These are phyloP conservation scores for Hyphantria cunea DNA, from an alignment of 1,140 invertebrate genomes.

Conservation along the genomic window DNA sequence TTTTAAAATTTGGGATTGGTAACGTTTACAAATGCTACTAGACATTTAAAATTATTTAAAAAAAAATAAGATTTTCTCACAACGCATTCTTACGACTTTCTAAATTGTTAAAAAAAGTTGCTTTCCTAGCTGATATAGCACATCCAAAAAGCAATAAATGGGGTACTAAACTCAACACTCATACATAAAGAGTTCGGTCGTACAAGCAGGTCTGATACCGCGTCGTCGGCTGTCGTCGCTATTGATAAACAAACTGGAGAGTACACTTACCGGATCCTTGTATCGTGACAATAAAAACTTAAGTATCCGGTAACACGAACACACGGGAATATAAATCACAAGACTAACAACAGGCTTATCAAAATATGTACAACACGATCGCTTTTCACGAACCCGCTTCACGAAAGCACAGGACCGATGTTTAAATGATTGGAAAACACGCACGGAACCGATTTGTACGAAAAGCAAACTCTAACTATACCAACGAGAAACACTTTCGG, in stretches of 20 bases:
- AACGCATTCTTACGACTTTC: conserved; percentile 17
- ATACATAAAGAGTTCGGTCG: conserved; percentile 65
- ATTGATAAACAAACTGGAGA: conserved; percentile 75
- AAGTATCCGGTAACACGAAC: conserved; percentile 74
- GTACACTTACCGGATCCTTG: conserved; percentile 58
- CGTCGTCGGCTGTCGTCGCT: conserved; percentile 69
- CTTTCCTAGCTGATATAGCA: conserved; percentile 29
- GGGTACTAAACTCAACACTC: conserved; percentile 72
- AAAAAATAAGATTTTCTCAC: conserved; percentile 30
- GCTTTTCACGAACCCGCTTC: conserved; percentile 58
- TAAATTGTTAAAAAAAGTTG: too few relatives aligned
- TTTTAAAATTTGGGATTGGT: too few relatives aligned
- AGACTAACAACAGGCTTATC: conserved; percentile 68
- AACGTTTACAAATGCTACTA: too few relatives aligned
- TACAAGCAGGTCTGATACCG: conserved; percentile 61
- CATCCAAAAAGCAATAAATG: conserved; percentile 68
- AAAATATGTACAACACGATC: conserved; percentile 72
- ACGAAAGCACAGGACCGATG: conserved; percentile 36
- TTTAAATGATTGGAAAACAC: conserved; percentile 46
- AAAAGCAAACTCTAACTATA: conserved; percentile 40
- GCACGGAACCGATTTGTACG: conserved; percentile 37
- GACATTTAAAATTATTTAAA: too few relatives aligned
- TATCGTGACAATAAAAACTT: conserved; percentile 75
- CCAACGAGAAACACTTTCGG: conserved; percentile 24
- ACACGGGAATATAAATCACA: conserved; percentile 74